Base-by-base conservation (phyloP, 2,797 vertebrate species). In the Orientallactaga sibirica region DNA sequence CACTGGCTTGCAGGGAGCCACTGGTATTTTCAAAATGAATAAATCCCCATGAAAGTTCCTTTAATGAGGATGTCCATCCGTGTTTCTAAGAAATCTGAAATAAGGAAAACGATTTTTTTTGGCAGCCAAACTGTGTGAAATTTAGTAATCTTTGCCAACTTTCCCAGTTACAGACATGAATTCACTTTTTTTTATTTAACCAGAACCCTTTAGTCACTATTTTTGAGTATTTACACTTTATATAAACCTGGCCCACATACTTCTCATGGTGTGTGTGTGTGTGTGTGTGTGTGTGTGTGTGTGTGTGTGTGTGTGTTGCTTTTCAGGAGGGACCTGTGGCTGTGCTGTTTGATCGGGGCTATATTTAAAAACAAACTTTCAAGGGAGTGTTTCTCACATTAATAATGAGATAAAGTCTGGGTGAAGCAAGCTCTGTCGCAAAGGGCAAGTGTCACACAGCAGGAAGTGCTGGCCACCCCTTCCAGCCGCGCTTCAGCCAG, bases 401-500 rank as follows among this genome's bases (percentile, higher is more conserved):
- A 97, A 95, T 98, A 97, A 96, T 96, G 96, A 96, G 97, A 98
- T 98, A 98, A 97, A 96, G 96, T 94, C 92, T 74, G 94, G 96
- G 97, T 98, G 97, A 96, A 97, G 97, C 97, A 98, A 98, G 97
- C 94, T 86, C 95, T 98, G 97, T 95, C 25, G 97, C 97, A 97
- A 98, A 98, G 97, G 97, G 97, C 97, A 98, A 97, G 97, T 98
- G 98, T 98, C 97, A 97, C 4, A 15, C 96, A 96, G 97, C 96
- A 98, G 97, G 98, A 98, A 98, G 98, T 98, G 97, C 97, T 89
- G 95, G 97, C 98, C 97, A 98, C 98, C 97, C 98, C 90, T 97
- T 96, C 92, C 96, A 97, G 96, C 89, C 94, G 91, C 93, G 93
- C 96, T 67, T 93, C 93, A 95, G 97, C 93, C 96, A 96, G 97